Evolutionary conservation across 1,140 invertebrate species (phyloP), one percentile per base, ranked within the genome.

Genomic region (Orchesella cincta): DNA sequence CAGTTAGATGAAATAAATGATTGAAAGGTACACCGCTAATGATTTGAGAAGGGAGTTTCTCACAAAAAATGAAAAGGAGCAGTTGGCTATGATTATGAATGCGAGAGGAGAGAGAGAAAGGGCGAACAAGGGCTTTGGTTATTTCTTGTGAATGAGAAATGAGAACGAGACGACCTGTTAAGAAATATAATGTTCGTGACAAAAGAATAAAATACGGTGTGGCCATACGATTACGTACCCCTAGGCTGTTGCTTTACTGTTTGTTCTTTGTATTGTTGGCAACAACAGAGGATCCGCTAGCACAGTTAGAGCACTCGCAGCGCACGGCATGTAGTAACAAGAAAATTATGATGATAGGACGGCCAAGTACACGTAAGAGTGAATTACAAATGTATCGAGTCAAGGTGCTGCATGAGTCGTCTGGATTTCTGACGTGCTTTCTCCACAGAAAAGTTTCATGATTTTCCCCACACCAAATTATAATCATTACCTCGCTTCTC

Each of bases 1-100:
- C 23, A 5, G 52, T 57, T 57, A 57, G 52, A 57, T 57, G 52
- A 57, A 57, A 57, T 57, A 57, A 57, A 57, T 57, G 52, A 57
- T 57, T 57, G 52, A 57, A 57, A 57, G 52, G 52, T 57, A 57
- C 52, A 57, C 52, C 52, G 52, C 52, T 57, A 57, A 57, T 57
- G 52, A 57, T 26, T 26, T 57, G 23, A 57, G 52, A 12, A n/a
- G 23, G 23, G 23, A 57, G 52, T 57, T 57, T 57, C 52, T 18
- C 52, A 57, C 23, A 57, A 57, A 57, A 18, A 57, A 57, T 5
- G 52, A 57, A 57, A 57, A 26, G 52, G 52, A 57, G 23, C 52
- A 57, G 8, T 57, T n/a, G 18, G 23, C 52, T 3, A n/a, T 57
- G 52, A 14, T 57, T 57, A 57, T 57, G 52, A 57, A 57, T 57